These are phyloP conservation scores for Lathronympha strigana DNA, from an alignment of 2,888 invertebrate species.

Conservation along the genomic window DNA sequence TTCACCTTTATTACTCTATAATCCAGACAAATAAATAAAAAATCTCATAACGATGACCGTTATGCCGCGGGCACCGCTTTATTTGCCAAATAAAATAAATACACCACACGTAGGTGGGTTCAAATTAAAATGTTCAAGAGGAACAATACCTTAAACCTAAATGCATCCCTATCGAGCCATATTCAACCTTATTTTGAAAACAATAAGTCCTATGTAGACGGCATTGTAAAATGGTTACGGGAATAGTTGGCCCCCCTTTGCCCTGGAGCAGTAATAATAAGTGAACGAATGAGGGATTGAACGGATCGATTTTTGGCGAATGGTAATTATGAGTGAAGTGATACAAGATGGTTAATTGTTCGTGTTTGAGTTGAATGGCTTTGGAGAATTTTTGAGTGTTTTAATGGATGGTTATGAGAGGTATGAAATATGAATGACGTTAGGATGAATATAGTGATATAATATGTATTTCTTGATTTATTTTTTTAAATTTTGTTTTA, in stretches of 20 bases:
- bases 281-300: conserved; percentile 43
- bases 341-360: conserved; percentile 39
- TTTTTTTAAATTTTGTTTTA: too few relatives aligned
- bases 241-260: conserved; percentile 39
- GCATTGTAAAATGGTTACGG: conserved; percentile 3
- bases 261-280: conserved; percentile 51
- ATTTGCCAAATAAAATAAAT: conserved; percentile 44
- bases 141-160: conserved; percentile 34
- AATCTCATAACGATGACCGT: conserved; percentile 58
- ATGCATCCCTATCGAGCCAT: background rate
- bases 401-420: background rate
- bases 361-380: conserved; percentile 4
- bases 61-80: conserved; percentile 57
- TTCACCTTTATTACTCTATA: conserved; percentile 67
- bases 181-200: background rate
- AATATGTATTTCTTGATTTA: too few relatives aligned
- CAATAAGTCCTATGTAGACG: background rate
- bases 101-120: conserved; percentile 40
- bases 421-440: background rate
- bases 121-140: conserved; percentile 48
- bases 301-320: conserved; percentile 40
- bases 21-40: conserved; percentile 64
- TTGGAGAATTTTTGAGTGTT: background rate
- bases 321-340: conserved; percentile 42
- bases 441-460: background rate